Evolutionary conservation across 2,888 invertebrate species (phyloP), one percentile per base, ranked within the genome.

Genomic region (Nomada lathburiana): DNA sequence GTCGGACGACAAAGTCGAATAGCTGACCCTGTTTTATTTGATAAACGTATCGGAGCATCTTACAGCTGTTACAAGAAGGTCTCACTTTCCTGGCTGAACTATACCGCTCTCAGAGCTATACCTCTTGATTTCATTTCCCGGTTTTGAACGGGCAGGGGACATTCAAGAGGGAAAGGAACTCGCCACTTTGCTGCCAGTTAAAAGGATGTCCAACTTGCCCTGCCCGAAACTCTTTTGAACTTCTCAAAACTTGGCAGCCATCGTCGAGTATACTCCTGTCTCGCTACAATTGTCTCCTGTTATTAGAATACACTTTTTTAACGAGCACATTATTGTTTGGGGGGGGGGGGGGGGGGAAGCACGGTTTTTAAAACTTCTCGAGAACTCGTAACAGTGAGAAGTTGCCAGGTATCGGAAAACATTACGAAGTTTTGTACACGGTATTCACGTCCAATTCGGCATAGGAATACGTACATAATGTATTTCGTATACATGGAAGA

Each of bases 171-270:
- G 63, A 82, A 76, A 64, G 73, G 64, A 68, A 78, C 79, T 78
- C 59, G 82, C 85, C 86, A 78, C 86, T 86, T 86, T 86, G 50
- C 76, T 59, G 71, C 64, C 79, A 81, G 79, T 88, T 85, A 86
- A 87, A 81, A 86, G 85, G 76, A 73, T 76, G 80, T 65, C 80
- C 76, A 81, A 86, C 82, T 85, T 76, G 72, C 73, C 36, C 60
- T 59, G 57, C 50, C 70, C 75, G 82, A 77, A 86, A 80, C 87
- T 87, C 82, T 76, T 73, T 75, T 76, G 63, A 86, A 82, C 77
- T 80, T 71, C 72, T 82, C 68, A 55, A 78, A 87, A 85, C 85
- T 87, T 83, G 87, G 74, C 85, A 82, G 76, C 78, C 82, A 60
- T 77, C 73, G 69, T 82, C 84, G 69, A 76, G 79, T 42, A 63